A percentile compares a stretch with the other conserved stretches of the same genome.
phyloP scores from a whole-genome alignment of 1,140 invertebrate species.

The Tetragnatha versicolor region DNA sequence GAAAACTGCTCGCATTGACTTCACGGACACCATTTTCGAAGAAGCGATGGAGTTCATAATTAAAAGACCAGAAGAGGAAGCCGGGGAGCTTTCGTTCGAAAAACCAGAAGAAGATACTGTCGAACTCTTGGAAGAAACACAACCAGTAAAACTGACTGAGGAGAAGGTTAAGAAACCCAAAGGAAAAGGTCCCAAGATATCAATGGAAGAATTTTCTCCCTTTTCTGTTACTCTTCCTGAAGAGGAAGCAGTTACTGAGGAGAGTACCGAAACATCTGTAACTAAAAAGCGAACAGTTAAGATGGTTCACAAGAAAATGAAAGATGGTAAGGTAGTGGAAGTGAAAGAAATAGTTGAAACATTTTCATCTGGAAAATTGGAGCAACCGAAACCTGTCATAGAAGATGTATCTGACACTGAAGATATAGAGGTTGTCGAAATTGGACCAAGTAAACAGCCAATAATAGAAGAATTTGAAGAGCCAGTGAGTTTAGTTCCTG shows the following conservation, averaged over 20 bases:
- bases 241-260: constrained; percentile 49
- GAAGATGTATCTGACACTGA: constrained; percentile 41
- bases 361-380: constrained; percentile 6
- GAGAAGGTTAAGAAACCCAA: constrained; percentile 24
- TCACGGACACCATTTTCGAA: constrained; percentile 41
- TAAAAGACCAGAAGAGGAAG: constrained; percentile 34
- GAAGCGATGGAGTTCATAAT: constrained; percentile 47
- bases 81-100: background rate
- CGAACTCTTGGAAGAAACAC: background rate
- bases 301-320: constrained; percentile 42
- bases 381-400: constrained; percentile 18
- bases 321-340: constrained; percentile 43
- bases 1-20: constrained; percentile 25
- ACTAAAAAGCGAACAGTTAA: constrained; percentile 46
- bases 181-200: constrained; percentile 55
- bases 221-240: constrained; percentile 56
- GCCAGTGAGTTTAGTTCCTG: background rate
- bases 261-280: constrained; percentile 20
- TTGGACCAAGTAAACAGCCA: constrained; percentile 13
- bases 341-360: constrained; percentile 51
- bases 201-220: constrained; percentile 50
- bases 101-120: background rate
- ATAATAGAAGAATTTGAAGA: constrained; percentile 46
- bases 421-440: constrained; percentile 13
- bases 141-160: background rate